Conservation (phyloP, 1,140 invertebrate genomes). For the Drosophila kikkawai region DNA sequence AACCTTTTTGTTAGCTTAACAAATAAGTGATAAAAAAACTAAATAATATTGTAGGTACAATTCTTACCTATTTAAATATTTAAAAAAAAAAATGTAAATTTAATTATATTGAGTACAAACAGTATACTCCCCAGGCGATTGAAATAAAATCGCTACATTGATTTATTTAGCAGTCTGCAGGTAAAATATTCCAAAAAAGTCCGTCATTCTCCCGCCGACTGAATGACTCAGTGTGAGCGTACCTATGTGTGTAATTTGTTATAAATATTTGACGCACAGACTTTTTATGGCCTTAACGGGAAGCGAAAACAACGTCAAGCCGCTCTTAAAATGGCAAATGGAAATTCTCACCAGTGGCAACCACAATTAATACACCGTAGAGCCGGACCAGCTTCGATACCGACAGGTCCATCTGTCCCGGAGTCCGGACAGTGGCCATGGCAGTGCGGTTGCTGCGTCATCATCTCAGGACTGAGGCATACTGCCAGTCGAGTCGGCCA, state of each 20-base stretch:
- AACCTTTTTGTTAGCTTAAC: neutral
- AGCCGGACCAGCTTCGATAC: conserved; percentile 10
- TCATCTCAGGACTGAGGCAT: conserved; percentile 40
- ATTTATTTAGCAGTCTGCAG: conserved; percentile 51
- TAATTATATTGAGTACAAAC: neutral
- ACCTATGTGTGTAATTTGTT: conserved; percentile 29
- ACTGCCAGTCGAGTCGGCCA: conserved; percentile 59
- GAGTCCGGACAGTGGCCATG: conserved; percentile 21
- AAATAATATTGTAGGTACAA: neutral
- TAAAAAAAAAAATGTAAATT: neutral
- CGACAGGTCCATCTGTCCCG: conserved; percentile 21
- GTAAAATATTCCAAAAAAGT: conserved; percentile 28
- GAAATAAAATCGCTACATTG: conserved; percentile 2
- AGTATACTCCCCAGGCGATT: neutral
- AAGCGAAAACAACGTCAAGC: conserved; percentile 73
- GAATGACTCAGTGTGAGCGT: neutral
- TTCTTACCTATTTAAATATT: too few species aligned
- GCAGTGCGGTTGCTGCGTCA: conserved; percentile 46
- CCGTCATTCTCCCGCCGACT: conserved; percentile 18
- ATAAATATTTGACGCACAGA: conserved; percentile 77
- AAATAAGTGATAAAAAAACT: neutral
- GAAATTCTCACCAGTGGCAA: conserved; percentile 79
- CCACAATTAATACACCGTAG: conserved; percentile 79
- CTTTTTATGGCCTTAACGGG: conserved; percentile 73
- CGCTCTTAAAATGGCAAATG: conserved; percentile 83